These are phyloP conservation scores for Noctua pronuba DNA, from an alignment of 2,888 invertebrate genomes.

Conservation along the genomic window DNA sequence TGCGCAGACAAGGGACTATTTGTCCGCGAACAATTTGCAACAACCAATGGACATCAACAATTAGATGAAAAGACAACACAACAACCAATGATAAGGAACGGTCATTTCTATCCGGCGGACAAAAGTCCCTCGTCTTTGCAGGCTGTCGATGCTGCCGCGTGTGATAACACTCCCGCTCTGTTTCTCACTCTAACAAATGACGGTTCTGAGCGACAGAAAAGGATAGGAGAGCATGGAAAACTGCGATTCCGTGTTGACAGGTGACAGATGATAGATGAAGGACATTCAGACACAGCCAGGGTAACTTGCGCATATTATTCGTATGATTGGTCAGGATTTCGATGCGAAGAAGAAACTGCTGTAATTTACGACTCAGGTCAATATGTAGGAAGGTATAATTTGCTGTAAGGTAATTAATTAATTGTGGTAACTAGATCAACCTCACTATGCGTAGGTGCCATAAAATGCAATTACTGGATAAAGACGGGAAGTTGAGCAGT, in stretches of 20 bases:
- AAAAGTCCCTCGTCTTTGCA: no score
- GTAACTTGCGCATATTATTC: not conserved
- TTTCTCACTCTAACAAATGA: not conserved
- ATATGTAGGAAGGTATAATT: constrained; percentile 25
- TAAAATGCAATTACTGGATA: constrained; percentile 26
- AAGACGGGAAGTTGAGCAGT: not conserved
- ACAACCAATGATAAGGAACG: no score
- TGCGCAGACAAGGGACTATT: no score
- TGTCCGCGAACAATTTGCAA: no score
- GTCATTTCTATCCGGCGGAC: no score
- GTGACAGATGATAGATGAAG: not conserved
- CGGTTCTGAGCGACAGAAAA: not conserved
- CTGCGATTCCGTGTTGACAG: not conserved
- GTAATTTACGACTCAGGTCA: not conserved
- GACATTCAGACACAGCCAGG: not conserved
- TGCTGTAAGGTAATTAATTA: constrained; percentile 35
- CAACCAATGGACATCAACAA: no score
- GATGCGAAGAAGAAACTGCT: not conserved
- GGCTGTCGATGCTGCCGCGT: not conserved
- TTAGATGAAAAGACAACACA: no score
- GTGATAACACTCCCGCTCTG: not conserved
- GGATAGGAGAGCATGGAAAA: not conserved
- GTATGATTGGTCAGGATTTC: not conserved
- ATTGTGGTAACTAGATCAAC: constrained; percentile 45
- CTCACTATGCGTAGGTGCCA: constrained; percentile 11